Conservation (phyloP, 1,140 invertebrate species). For the Tenebrio molitor region DNA sequence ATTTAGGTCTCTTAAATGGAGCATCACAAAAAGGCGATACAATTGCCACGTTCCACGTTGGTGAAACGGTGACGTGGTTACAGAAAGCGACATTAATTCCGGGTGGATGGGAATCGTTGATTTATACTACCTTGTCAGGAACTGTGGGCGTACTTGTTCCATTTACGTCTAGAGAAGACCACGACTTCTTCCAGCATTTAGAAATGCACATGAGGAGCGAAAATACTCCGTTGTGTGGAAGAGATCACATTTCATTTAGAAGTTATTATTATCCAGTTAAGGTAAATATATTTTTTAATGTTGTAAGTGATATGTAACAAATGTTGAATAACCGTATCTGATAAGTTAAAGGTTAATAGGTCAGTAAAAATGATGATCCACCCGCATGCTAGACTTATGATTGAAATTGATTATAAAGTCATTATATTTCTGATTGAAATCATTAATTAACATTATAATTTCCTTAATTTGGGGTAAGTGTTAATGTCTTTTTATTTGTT, state of each 20-base stretch:
- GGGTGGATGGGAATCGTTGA: conserved; percentile 94
- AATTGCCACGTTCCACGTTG: conserved; percentile 94
- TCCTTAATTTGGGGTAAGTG: too few species aligned
- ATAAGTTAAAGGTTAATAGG: too few species aligned
- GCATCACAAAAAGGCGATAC: conserved; percentile 98
- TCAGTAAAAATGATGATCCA: conserved; percentile 60
- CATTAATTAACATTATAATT: too few species aligned
- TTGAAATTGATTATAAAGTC: conserved; percentile 51
- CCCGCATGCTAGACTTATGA: conserved; percentile 64
- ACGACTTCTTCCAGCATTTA: conserved; percentile 99
- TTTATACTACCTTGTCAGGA: conserved; percentile 97
- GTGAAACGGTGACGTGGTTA: conserved; percentile 91
- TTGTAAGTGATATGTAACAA: neutral
- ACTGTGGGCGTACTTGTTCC: conserved; percentile 96
- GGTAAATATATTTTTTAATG: conserved; percentile 68
- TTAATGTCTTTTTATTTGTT: too few species aligned
- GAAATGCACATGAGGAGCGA: conserved; percentile 99
- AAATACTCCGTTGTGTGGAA: conserved; percentile 94
- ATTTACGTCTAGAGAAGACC: conserved; percentile 98
- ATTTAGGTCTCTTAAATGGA: conserved; percentile 90
- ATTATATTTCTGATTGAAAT: too few species aligned
- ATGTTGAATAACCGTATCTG: too few species aligned
- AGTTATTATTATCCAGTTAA: conserved; percentile 99
- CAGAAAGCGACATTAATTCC: conserved; percentile 97
- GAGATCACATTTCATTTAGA: conserved; percentile 97